Evolutionary conservation across 2,113 vertebrate species (phyloP).

Genomic region (Chrysochloris asiatica): DNA sequence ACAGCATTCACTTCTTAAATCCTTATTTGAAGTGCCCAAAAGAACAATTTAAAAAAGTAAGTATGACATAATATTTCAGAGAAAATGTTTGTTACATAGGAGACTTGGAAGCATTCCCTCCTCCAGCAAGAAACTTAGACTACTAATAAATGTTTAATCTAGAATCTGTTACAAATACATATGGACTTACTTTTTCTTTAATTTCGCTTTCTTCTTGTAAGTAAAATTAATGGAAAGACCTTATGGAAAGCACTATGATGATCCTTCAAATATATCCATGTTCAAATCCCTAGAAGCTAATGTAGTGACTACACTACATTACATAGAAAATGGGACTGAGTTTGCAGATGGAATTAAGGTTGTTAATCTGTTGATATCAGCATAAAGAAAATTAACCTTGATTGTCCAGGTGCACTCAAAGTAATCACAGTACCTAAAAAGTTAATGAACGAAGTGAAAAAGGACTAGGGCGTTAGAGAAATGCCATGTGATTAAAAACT

Average conservation of each 20-base stretch:
- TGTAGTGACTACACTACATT: background rate
- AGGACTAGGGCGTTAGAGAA: no score
- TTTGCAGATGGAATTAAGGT: background rate
- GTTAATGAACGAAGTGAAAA: background rate
- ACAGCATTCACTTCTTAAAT: slow-evolving; percentile 72
- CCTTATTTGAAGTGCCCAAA: slow-evolving; percentile 56
- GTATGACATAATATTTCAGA: background rate
- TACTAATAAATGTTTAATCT: background rate
- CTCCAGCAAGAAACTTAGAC: background rate
- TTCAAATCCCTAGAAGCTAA: background rate
- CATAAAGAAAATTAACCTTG: background rate
- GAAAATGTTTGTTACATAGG: background rate
- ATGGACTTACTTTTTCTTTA: background rate
- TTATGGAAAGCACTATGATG: background rate
- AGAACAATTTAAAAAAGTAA: background rate
- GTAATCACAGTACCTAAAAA: background rate
- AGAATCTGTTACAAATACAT: background rate
- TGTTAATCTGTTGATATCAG: background rate
- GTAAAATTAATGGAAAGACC: background rate
- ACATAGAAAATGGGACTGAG: background rate
- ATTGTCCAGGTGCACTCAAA: background rate
- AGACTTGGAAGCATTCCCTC: background rate
- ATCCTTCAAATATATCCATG: background rate
- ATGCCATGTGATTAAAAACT: background rate
- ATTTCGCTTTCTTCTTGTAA: background rate